Evolutionary conservation across 2,797 vertebrate species (phyloP).

Genomic region (Silurus aristotelis): DNA sequence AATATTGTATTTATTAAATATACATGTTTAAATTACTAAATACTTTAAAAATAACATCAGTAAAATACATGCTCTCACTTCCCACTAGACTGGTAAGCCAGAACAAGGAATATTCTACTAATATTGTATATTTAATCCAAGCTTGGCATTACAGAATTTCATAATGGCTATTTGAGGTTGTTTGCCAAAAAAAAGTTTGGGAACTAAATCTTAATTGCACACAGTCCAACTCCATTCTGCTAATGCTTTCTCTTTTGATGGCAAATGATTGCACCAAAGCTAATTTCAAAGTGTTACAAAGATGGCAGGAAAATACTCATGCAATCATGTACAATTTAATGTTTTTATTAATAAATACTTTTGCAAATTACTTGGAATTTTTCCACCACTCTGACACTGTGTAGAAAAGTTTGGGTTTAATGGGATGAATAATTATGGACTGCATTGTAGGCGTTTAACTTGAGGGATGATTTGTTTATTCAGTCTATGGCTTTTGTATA

Average conservation of each 20-base stretch:
- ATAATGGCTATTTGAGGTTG: no score
- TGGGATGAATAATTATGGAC: no score
- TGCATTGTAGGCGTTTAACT: no score
- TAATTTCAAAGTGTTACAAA: no score
- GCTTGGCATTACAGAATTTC: no score
- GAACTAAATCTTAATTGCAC: not conserved
- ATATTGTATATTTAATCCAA: no score
- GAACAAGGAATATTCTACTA: not conserved
- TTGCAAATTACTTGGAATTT: not conserved
- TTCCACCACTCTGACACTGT: no score
- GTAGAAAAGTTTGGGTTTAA: no score
- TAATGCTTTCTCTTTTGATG: not conserved
- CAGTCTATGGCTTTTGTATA: not conserved
- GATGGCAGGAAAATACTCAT: not conserved
- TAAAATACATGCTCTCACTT: not conserved
- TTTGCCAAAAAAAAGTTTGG: not conserved
- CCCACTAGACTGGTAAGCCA: not conserved
- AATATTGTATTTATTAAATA: not conserved
- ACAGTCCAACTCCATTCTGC: not conserved
- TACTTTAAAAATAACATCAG: not conserved
- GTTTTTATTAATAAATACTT: not conserved
- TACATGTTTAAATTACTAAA: not conserved
- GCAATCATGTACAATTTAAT: not conserved
- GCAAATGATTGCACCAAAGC: no score
- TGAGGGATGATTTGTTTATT: not conserved